Percentiles rank a stretch among this genome's conserved stretches.
These are phyloP conservation scores for Nycticryphes semicollaris DNA, from an alignment of 2,113 vertebrate species.

Conservation along the genomic window DNA sequence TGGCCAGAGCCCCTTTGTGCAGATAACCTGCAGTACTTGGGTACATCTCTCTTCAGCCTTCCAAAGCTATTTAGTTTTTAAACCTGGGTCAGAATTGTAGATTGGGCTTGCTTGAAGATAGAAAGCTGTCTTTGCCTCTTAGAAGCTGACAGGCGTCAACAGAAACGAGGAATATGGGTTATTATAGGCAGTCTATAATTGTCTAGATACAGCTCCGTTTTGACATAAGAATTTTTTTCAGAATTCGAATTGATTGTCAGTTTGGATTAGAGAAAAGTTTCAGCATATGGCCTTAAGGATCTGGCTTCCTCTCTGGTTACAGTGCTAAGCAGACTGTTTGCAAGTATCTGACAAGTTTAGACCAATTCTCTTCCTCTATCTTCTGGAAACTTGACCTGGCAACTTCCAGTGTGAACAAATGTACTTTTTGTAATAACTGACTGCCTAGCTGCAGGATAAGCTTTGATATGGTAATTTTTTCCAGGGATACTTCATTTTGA, in stretches of 20 bases:
- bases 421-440: not conserved
- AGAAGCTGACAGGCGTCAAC: not conserved
- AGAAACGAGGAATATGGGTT: not conserved
- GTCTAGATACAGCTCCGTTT: constrained; percentile 4
- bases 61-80: not conserved
- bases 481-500: not conserved
- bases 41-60: not conserved
- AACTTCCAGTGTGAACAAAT: not conserved
- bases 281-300: constrained; percentile 35
- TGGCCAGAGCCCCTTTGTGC: not conserved
- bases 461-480: not conserved
- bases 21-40: not conserved
- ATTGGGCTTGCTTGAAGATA: not conserved
- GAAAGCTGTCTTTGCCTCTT: not conserved
- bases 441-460: not conserved
- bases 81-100: not conserved
- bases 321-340: not conserved
- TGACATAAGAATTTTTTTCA: not conserved
- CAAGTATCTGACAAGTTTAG: not conserved
- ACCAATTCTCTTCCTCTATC: not conserved
- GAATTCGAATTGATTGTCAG: constrained; percentile 14
- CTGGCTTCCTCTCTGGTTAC: not conserved
- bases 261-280: constrained; percentile 19
- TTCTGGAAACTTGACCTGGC: not conserved
- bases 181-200: not conserved